Evolutionary conservation across 2,113 vertebrate species (phyloP).

Genomic region (Oreochromis aureus): DNA sequence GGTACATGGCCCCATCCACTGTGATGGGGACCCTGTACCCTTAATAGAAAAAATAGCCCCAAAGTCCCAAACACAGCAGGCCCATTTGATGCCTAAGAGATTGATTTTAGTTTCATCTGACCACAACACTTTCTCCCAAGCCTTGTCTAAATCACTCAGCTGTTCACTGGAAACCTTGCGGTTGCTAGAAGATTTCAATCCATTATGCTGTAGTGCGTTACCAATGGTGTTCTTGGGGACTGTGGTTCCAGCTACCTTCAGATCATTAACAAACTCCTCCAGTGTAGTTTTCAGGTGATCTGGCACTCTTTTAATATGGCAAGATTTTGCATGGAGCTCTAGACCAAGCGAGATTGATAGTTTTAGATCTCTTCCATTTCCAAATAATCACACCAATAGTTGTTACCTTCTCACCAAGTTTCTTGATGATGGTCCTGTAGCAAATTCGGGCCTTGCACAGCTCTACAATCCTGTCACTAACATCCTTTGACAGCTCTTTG

Average conservation of each 20-base stretch:
- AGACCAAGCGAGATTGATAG: neutral
- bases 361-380: neutral
- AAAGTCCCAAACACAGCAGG: neutral
- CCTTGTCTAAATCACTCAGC: neutral
- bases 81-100: neutral
- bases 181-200: neutral
- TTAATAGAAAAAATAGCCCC: neutral
- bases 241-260: neutral
- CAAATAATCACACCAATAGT: neutral
- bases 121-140: neutral
- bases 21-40: neutral
- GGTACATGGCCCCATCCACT: neutral
- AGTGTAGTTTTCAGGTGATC: neutral
- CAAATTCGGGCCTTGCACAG: neutral
- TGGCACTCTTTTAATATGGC: neutral
- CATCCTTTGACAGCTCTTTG: neutral
- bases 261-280: neutral
- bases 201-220: neutral
- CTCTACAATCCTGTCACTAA: neutral
- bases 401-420: neutral
- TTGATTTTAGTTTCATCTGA: neutral
- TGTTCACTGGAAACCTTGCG: neutral
- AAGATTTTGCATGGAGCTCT: neutral
- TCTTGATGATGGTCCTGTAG: neutral
- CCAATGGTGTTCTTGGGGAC: neutral